A percentile compares a stretch with the other conserved stretches of the same genome.
Evolutionary conservation across 2,113 vertebrate genomes (phyloP).

Genomic region (Phalacrocorax pelagicus): DNA sequence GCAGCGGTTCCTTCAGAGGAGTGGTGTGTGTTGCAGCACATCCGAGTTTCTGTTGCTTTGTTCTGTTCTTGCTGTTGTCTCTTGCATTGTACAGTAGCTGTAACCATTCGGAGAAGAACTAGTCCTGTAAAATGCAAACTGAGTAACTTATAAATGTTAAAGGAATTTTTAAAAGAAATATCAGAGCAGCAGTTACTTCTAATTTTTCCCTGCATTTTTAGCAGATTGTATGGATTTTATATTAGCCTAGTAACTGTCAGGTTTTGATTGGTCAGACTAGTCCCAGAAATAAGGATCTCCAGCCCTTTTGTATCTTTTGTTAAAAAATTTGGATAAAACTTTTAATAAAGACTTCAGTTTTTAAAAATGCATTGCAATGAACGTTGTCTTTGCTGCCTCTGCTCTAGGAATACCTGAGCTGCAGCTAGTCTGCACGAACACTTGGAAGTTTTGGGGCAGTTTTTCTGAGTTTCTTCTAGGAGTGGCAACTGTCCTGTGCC

Average conservation of each 20-base stretch:
- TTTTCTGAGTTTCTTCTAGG: neutral
- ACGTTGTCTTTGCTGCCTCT: too few relatives aligned
- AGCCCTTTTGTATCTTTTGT: slow-evolving; percentile 73
- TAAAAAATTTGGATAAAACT: slow-evolving; percentile 71
- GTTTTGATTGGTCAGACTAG: slow-evolving; percentile 54
- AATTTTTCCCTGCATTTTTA: slow-evolving; percentile 64
- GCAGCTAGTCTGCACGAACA: neutral
- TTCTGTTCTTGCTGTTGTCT: slow-evolving; percentile 28
- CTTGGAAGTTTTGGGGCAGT: neutral
- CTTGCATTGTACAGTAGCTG: slow-evolving; percentile 61
- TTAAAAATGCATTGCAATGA: too few relatives aligned
- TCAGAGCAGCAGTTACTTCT: slow-evolving; percentile 61
- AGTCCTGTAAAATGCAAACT: slow-evolving; percentile 66
- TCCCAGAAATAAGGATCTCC: slow-evolving; percentile 57
- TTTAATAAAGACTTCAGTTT: slow-evolving; percentile 70
- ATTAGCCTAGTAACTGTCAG: slow-evolving; percentile 59
- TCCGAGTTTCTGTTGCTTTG: neutral
- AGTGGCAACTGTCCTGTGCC: neutral
- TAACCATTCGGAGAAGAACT: slow-evolving; percentile 53
- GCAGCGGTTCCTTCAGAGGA: neutral
- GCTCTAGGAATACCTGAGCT: neutral
- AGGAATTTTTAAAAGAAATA: slow-evolving; percentile 5
- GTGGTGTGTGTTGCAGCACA: neutral
- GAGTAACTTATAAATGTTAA: slow-evolving; percentile 70
- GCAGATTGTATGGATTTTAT: slow-evolving; percentile 64